Percentiles rank a stretch among this genome's conserved stretches.
phyloP scores from a whole-genome alignment of 53 echinoderm and acorn worm genomes.

The Glandiceps talaboti region DNA sequence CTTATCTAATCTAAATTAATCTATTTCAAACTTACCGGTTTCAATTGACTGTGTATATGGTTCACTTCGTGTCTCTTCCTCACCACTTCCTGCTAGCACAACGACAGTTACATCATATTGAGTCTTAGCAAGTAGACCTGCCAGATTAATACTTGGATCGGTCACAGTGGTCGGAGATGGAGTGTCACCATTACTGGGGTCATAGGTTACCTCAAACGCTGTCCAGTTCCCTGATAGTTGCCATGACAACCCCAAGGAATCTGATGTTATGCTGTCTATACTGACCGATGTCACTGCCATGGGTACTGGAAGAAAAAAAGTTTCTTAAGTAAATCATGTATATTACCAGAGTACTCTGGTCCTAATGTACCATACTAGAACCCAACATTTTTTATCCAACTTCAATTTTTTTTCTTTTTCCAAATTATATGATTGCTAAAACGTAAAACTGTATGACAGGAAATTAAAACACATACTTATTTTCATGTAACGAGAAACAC shows the following conservation, averaged over 20 bases:
- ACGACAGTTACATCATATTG: conserved; percentile 19
- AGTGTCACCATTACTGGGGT: conserved; percentile 3
- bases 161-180: conserved; percentile 6
- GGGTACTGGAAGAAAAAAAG: background rate
- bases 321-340: too few species aligned
- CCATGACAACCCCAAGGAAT: background rate
- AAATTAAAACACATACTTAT: too few species aligned
- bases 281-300: background rate
- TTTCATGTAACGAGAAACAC: too few species aligned
- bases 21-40: conserved; percentile 32
- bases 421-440: too few species aligned
- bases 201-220: conserved; percentile 10
- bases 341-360: too few species aligned
- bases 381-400: too few species aligned
- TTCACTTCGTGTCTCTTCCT: conserved; percentile 23
- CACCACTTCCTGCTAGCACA: conserved; percentile 15
- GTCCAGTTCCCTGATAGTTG: background rate
- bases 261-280: background rate
- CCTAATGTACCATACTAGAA: too few species aligned
- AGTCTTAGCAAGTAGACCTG: conserved; percentile 25
- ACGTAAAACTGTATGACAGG: too few species aligned
- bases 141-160: background rate
- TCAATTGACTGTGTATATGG: background rate
- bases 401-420: too few species aligned
- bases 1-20: too few species aligned